Percentiles rank a stretch among this genome's conserved stretches.
phyloP scores from a whole-genome alignment of 2,797 vertebrate species.

The Masticophis lateralis region DNA sequence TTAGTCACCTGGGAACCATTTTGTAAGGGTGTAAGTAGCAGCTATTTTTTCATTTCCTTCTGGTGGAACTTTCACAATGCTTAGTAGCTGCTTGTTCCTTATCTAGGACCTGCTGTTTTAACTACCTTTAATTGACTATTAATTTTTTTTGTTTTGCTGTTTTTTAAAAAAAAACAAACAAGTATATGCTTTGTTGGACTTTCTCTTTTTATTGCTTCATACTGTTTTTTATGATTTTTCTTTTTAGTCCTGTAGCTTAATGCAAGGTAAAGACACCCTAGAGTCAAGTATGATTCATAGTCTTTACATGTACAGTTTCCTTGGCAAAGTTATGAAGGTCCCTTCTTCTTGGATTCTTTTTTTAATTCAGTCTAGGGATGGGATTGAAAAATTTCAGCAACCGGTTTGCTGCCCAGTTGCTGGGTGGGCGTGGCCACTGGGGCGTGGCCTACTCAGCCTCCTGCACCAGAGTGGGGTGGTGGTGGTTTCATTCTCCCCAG shows the following conservation, averaged over 20 bases:
- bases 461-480: no score
- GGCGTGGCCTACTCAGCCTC: no score
- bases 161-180: neutral
- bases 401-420: no score
- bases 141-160: neutral
- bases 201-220: neutral
- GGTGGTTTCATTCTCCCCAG: no score
- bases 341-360: neutral
- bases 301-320: neutral
- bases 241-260: neutral
- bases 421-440: no score
- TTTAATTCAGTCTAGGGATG: neutral
- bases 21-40: neutral
- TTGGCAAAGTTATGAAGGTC: neutral
- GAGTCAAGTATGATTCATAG: neutral
- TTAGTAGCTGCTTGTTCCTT: neutral
- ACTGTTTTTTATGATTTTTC: neutral
- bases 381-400: no score
- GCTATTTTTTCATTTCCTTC: neutral
- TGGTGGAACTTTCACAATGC: neutral
- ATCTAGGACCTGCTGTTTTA: neutral
- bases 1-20: neutral
- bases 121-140: neutral
- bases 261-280: neutral
- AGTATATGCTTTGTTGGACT: neutral